Conservation (phyloP, 2,113 vertebrate genomes). For the Nettapus auritus region DNA sequence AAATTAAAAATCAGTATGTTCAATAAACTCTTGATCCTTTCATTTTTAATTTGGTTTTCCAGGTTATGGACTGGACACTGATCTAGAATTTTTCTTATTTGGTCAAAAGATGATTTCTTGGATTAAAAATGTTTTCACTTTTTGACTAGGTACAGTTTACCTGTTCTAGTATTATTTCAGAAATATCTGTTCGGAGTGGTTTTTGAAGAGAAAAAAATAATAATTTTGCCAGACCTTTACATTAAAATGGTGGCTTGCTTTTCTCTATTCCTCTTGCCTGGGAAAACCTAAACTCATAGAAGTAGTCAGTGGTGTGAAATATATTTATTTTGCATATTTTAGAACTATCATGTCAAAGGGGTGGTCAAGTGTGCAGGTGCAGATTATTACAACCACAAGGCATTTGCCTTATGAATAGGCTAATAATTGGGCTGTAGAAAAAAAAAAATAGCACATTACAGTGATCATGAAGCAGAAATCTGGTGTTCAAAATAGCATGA, state of each 20-base stretch:
- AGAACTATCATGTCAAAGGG: neutral
- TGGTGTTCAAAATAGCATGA: slow-evolving; percentile 4
- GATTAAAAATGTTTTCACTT: neutral
- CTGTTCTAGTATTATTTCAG: neutral
- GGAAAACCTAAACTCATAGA: neutral
- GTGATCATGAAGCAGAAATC: slow-evolving; percentile 12
- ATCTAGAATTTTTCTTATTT: neutral
- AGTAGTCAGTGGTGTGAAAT: neutral
- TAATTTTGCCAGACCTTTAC: neutral
- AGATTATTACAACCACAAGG: slow-evolving; percentile 27
- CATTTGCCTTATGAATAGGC: neutral
- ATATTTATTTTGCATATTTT: neutral
- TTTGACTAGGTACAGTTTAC: neutral
- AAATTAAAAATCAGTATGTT: neutral
- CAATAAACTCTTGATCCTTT: too few relatives aligned
- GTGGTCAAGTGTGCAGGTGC: slow-evolving; percentile 28
- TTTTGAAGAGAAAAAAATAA: neutral
- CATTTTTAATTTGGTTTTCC: too few relatives aligned
- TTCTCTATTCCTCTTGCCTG: neutral
- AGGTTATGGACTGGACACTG: neutral
- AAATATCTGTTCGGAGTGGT: neutral
- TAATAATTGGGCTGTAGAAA: neutral
- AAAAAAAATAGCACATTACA: slow-evolving; percentile 21
- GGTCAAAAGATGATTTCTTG: neutral
- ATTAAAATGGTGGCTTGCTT: neutral